Conservation (phyloP, 2,888 invertebrate genomes). For the Ophioninae sp. region DNA sequence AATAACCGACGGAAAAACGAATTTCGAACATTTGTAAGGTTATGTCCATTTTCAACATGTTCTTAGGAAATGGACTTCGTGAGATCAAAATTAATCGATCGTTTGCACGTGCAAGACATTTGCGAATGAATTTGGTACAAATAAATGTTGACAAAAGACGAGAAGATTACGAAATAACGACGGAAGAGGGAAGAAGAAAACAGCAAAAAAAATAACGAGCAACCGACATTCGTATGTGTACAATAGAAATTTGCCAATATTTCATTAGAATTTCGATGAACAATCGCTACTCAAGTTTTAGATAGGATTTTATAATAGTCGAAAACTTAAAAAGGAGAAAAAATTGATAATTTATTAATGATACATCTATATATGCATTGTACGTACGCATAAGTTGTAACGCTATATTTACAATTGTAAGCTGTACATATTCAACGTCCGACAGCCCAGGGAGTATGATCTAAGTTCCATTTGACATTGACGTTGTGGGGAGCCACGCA, state of each 20-base stretch:
- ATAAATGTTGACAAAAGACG: constrained; percentile 41
- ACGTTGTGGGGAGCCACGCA: neutral
- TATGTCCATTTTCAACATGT: neutral
- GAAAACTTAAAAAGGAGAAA: constrained; percentile 63
- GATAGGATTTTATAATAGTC: constrained; percentile 67
- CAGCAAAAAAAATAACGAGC: constrained; percentile 22
- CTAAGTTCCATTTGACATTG: neutral
- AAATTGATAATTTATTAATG: constrained; percentile 45
- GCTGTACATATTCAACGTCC: neutral
- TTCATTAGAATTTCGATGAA: constrained; percentile 55
- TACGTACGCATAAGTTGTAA: constrained; percentile 32
- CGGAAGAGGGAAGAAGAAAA: constrained; percentile 8
- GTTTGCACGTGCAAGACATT: constrained; percentile 47
- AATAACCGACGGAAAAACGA: too few species aligned
- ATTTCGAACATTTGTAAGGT: too few species aligned
- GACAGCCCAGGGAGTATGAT: neutral
- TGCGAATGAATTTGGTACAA: constrained; percentile 57
- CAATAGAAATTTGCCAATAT: constrained; percentile 55
- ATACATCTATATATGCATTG: constrained; percentile 44
- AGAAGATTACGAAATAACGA: neutral
- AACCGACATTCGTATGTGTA: constrained; percentile 39
- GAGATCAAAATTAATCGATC: constrained; percentile 29
- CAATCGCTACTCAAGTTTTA: constrained; percentile 52
- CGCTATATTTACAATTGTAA: neutral
- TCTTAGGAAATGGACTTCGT: neutral